Evolutionary conservation across 30 jellyfish, hydroid and myxozoan species (phyloP), one percentile per base, ranked within the genome.

Genomic region (Pelagia noctiluca): DNA sequence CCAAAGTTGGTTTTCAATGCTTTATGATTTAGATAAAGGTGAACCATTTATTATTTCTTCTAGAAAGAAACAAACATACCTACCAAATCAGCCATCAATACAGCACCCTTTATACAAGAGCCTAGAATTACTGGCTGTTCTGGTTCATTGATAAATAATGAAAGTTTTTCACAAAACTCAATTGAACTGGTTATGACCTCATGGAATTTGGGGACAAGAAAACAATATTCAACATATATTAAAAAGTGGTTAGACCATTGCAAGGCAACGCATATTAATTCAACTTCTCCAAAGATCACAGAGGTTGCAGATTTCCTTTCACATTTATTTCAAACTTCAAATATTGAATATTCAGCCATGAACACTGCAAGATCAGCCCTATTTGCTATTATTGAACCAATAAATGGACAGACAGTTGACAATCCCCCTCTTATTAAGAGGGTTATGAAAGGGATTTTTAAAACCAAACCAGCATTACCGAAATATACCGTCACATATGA

Each of bases 401-500:
- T 37, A 2, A 35, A 71, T 71, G 84, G 84, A 36, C 70, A 16
- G 47, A 36, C 84, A 22, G 84, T 71, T 36, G 70, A 70, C 19
- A 71, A 35, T 19, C 70, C 37, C 30, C 84, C 84, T 71, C 70
- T 71, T 36, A 46, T 71, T 42, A 37, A 71, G 30, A 22, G 84
- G 35, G 24, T 71, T 30, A 71, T 71, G 84, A 71, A 71, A 38
- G 84, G 84, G 47, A 37, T 71, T 36, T 71, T 71, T 46, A 71
- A 71, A 71, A 36, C 84, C 70, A 71, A 46, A 38, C 84, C 84
- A 71, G 24, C 84, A 24, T 50, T 71, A 36, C 84, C 70, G 24
- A 71, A 71, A 71, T 71, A 71, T 46, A 71, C 84, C 5, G 84
- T 46, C 46, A 71, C 84, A 71, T 71, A 71, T 71, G 70, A 71